Conservation (phyloP, 2,113 vertebrate genomes). For the Crotalus tigris region DNA sequence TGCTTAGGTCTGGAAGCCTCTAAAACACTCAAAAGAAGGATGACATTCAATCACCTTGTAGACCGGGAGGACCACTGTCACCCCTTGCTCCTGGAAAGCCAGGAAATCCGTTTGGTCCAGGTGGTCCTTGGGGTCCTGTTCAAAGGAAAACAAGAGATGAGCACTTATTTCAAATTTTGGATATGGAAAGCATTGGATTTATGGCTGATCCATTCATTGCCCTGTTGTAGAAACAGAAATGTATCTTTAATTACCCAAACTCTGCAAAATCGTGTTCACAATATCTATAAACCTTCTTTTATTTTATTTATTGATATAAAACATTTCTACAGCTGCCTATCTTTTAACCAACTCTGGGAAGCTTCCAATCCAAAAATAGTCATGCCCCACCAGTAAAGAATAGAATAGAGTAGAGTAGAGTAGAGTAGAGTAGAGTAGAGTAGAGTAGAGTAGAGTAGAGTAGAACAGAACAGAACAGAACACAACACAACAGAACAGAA, state of each 20-base stretch:
- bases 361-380: no score
- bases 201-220: neutral
- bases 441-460: no score
- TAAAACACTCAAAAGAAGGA: neutral
- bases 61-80: constrained; percentile 42
- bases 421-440: no score
- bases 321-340: no score
- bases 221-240: neutral
- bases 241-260: neutral
- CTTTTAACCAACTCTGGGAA: no score
- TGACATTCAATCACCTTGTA: neutral
- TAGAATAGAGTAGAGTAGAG: no score
- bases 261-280: neutral
- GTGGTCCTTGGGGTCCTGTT: constrained; percentile 38
- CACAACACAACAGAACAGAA: no score
- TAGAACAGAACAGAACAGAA: no score
- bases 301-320: neutral
- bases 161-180: neutral
- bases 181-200: neutral
- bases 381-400: no score
- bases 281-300: neutral
- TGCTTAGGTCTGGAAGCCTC: neutral
- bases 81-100: constrained; percentile 45
- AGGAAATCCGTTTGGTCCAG: neutral
- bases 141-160: neutral